phyloP scores from a whole-genome alignment of 2,113 vertebrate species.

The Engraulis encrasicolus region DNA sequence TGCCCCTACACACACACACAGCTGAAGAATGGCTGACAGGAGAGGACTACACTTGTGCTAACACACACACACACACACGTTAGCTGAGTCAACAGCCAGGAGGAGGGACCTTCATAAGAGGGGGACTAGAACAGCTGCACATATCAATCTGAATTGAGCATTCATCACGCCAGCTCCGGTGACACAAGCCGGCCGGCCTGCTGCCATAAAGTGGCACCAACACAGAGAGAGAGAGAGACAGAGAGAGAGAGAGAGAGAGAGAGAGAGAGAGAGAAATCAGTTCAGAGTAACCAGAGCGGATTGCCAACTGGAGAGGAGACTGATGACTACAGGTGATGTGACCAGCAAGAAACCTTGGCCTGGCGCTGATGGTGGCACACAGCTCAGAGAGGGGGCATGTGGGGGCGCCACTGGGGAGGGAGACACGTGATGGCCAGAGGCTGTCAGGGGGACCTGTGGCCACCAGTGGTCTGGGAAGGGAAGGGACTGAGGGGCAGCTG shows the following conservation, averaged over 20 bases:
- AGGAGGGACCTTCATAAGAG: background rate
- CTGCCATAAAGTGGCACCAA: background rate
- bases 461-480: too few relatives aligned
- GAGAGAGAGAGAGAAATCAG: too few relatives aligned
- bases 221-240: background rate
- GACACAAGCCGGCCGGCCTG: background rate
- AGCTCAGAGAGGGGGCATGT: too few relatives aligned
- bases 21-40: background rate
- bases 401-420: too few relatives aligned
- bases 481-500: background rate
- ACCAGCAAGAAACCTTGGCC: background rate
- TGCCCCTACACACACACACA: constrained; percentile 36
- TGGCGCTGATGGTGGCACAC: too few relatives aligned
- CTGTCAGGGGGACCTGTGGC: background rate
- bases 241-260: too few relatives aligned
- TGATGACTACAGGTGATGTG: constrained; percentile 6
- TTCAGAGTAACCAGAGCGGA: too few relatives aligned
- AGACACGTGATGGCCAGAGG: too few relatives aligned
- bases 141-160: background rate
- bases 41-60: background rate
- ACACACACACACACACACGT: background rate
- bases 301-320: too few relatives aligned
- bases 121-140: background rate
- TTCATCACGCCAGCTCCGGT: background rate
- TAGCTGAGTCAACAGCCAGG: background rate